phyloP scores from a whole-genome alignment of 2,888 invertebrate species.

The Thecocarcelia acutangulata region DNA sequence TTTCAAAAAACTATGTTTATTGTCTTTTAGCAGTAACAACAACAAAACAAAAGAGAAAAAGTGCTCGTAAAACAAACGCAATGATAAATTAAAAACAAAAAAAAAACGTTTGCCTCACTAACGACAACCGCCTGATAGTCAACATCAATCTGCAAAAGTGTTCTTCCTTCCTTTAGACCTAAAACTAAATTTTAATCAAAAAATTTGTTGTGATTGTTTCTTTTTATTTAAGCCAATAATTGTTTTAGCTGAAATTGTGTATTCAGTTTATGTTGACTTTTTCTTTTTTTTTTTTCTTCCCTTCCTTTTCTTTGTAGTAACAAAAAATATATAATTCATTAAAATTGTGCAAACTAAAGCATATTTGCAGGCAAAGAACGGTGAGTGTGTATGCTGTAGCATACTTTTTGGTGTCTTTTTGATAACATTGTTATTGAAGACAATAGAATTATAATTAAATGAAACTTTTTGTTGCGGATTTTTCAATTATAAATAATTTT shows the following conservation, averaged over 20 bases:
- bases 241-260: slow-evolving; percentile 37
- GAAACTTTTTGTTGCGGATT: slow-evolving; percentile 34
- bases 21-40: slow-evolving; percentile 10
- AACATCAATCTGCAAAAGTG: slow-evolving; percentile 23
- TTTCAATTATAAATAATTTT: slow-evolving; percentile 27
- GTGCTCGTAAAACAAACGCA: background rate
- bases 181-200: slow-evolving; percentile 9
- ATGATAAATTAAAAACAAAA: no score
- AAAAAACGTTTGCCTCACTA: background rate
- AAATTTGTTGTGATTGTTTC: slow-evolving; percentile 6
- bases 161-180: background rate
- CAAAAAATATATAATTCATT: background rate
- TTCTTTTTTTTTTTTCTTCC: no score
- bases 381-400: background rate
- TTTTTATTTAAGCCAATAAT: slow-evolving; percentile 48
- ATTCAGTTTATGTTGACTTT: slow-evolving; percentile 10
- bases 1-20: slow-evolving; percentile 31
- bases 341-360: background rate
- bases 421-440: slow-evolving; percentile 42
- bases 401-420: slow-evolving; percentile 34
- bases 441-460: slow-evolving; percentile 42
- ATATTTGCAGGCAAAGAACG: background rate
- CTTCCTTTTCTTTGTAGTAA: no score
- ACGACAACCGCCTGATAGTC: slow-evolving; percentile 5
- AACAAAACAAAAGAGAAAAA: background rate